Evolutionary conservation across 2,888 invertebrate species (phyloP), one percentile per base, ranked within the genome.

Genomic region (Cloeon dipterum): DNA sequence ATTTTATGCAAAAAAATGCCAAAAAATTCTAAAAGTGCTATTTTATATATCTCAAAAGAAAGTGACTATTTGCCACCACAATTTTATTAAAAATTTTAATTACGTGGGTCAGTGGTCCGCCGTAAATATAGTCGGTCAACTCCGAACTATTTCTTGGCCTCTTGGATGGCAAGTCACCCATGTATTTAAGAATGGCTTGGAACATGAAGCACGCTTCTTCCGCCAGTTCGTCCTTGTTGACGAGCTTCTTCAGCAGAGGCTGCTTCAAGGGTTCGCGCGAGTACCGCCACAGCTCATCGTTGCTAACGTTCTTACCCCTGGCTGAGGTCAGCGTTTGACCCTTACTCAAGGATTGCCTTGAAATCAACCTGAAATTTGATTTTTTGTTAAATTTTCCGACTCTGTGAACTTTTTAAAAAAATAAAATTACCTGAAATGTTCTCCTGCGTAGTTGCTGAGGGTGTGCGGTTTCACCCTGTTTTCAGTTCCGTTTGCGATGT

Each of bases 131-230:
- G 56, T 91, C 88, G 1, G 89, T 88, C 43, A 83, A 73, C 52
- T 86, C 85, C 36, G 81, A 79, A 19, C 71, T 70, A 18, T 70
- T 62, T 49, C 77, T 69, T 2, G 75, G 69, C 50, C 76, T 67
- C 23, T 75, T 70, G 35, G 75, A 73, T n/a, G 88, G 85, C 49
- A 86, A 67, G 52, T 93, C 93, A 17, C 89, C 91, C 88, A 89
- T 91, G 49, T 75, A 83, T 58, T 73, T 77, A 25, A 85, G 62
- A 46, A 85, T 73, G 44, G 70, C 74, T 41, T 70, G 66, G 55
- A 79, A 85, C 41, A 76, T 69, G 36, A 67, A 61, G 44, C 79
- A 67, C 2, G 86, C 78, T 47, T 71, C 68, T 49, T 77, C 75
- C 23, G 70, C 68, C 3, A 75, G 55, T 36, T 70, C 67, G 45